Percentiles rank a stretch among this genome's conserved stretches.
Conservation (phyloP, 2,888 invertebrate species). For the Malthinus flaveolus region DNA sequence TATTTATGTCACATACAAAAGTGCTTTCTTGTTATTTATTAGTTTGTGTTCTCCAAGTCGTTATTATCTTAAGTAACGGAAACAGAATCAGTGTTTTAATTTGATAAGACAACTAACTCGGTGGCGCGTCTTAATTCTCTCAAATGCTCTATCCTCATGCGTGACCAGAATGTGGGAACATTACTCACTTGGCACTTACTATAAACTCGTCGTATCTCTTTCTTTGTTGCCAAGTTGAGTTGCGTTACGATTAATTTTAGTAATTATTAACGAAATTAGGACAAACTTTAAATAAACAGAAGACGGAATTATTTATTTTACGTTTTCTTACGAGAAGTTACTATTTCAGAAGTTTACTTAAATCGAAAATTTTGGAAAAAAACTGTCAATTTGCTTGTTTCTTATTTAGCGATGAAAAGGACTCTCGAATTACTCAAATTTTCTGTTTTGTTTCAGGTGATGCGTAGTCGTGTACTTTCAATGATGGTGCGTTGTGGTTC, state of each 20-base stretch:
- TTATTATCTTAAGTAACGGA: slow-evolving; percentile 36
- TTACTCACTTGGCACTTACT: slow-evolving; percentile 23
- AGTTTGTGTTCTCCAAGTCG: slow-evolving; percentile 27
- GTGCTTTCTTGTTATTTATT: slow-evolving; percentile 15
- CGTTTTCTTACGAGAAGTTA: too few relatives aligned
- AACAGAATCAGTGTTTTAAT: slow-evolving; percentile 35
- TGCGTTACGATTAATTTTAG: background rate
- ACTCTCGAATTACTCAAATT: too few relatives aligned
- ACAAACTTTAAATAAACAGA: too few relatives aligned
- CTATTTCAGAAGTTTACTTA: too few relatives aligned
- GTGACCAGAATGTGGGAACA: slow-evolving; percentile 30
- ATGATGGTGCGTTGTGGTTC: too few relatives aligned
- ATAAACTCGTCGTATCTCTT: background rate
- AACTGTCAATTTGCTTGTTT: too few relatives aligned
- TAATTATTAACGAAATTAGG: too few relatives aligned
- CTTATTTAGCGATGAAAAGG: too few relatives aligned
- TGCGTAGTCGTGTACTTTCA: too few relatives aligned
- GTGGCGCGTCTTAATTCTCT: slow-evolving; percentile 32
- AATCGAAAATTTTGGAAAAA: too few relatives aligned
- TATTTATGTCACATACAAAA: slow-evolving; percentile 2
- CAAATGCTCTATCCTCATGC: slow-evolving; percentile 25
- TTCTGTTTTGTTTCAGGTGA: too few relatives aligned
- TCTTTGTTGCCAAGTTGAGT: slow-evolving; percentile 11
- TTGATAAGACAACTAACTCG: slow-evolving; percentile 33
- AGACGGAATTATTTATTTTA: too few relatives aligned